phyloP scores from a whole-genome alignment of 1,140 invertebrate genomes.

The Panagrolaimus sp. region DNA sequence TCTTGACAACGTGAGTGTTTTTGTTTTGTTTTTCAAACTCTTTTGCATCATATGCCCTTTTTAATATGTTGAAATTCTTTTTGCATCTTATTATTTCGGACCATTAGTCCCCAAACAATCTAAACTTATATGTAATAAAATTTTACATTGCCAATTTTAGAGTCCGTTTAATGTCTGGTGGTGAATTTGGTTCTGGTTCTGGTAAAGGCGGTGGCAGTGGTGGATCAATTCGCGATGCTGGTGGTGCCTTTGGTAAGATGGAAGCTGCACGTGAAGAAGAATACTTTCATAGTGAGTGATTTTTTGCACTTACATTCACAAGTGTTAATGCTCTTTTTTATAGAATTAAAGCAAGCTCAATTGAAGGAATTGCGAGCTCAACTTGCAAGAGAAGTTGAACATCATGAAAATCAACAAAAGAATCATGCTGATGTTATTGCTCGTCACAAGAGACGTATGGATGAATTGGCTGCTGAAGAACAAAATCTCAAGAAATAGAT shows the following conservation, averaged over 20 bases:
- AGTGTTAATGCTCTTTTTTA: neutral
- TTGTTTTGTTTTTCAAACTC: neutral
- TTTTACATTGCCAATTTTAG: neutral
- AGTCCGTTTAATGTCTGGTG: neutral
- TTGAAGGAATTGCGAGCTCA: slow-evolving; percentile 35
- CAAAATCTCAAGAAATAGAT: neutral
- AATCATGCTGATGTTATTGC: slow-evolving; percentile 37
- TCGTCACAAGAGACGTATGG: slow-evolving; percentile 43
- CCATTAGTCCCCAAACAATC: no score
- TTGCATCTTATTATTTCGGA: neutral
- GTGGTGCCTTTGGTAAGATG: slow-evolving; percentile 81
- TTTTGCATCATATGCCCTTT: neutral
- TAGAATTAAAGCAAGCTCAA: slow-evolving; percentile 26
- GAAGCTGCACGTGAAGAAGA: slow-evolving; percentile 84
- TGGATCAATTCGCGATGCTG: slow-evolving; percentile 68
- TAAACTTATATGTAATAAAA: neutral
- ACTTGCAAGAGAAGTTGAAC: slow-evolving; percentile 36
- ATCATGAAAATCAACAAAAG: slow-evolving; percentile 43
- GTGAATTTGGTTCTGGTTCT: slow-evolving; percentile 21
- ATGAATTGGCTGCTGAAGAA: slow-evolving; percentile 32
- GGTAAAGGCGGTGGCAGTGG: slow-evolving; percentile 42
- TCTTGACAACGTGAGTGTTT: neutral
- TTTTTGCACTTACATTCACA: neutral
- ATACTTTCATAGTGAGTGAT: slow-evolving; percentile 72
- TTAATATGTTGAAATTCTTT: neutral